These are phyloP conservation scores for Macrostomum lignano DNA, from an alignment of 1,140 invertebrate species.

Conservation along the genomic window DNA sequence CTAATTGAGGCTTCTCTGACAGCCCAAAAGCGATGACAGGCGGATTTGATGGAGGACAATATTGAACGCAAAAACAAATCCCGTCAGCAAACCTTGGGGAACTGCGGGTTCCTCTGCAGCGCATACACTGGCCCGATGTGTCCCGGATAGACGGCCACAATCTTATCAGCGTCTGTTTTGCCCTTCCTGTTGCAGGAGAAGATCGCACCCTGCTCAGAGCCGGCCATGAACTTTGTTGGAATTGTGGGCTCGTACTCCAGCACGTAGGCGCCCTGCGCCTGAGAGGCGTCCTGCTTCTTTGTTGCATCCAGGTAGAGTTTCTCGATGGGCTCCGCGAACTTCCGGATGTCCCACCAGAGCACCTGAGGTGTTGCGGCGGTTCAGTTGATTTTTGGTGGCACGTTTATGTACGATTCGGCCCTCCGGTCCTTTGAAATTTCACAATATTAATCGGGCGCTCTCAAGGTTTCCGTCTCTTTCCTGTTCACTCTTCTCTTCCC, in stretches of 20 bases:
- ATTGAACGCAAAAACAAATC: no score
- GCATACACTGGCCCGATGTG: slow-evolving; percentile 56
- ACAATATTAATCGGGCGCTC: no score
- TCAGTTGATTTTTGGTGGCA: no score
- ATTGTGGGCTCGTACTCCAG: slow-evolving; percentile 67
- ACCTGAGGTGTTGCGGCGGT: no score
- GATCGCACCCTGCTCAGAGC: slow-evolving; percentile 45
- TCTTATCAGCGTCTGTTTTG: slow-evolving; percentile 49
- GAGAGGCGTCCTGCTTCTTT: slow-evolving; percentile 40
- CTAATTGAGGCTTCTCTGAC: no score
- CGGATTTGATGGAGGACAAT: no score
- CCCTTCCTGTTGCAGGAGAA: slow-evolving; percentile 53
- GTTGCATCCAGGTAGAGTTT: slow-evolving; percentile 46
- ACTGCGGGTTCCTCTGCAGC: slow-evolving; percentile 54
- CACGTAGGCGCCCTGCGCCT: slow-evolving; percentile 46
- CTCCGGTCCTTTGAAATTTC: no score
- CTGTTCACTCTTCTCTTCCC: no score
- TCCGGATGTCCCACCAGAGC: slow-evolving; percentile 55
- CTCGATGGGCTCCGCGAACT: slow-evolving; percentile 47
- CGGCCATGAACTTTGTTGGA: slow-evolving; percentile 48
- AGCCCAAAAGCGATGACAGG: no score
- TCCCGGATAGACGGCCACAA: slow-evolving; percentile 40
- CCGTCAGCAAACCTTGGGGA: slow-evolving; percentile 51
- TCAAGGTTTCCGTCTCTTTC: no score
- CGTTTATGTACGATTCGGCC: no score